phyloP scores from a whole-genome alignment of 2,888 invertebrate genomes.

The Parthenolecanium corni region DNA sequence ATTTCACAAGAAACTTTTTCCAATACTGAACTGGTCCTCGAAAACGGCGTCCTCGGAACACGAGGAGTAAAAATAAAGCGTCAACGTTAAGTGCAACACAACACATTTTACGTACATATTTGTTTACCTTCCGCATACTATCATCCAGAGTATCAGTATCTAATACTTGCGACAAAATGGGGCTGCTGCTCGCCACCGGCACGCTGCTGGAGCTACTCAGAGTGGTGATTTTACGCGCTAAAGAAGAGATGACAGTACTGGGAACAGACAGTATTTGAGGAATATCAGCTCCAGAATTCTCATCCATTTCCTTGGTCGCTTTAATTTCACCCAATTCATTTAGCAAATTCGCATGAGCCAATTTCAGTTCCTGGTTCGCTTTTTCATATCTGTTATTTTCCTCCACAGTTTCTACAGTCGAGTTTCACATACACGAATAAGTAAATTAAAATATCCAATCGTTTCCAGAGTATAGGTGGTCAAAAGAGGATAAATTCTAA shows the following conservation, averaged over 20 bases:
- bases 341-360: slow-evolving; percentile 55
- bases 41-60: too few relatives aligned
- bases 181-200: too few relatives aligned
- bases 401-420: slow-evolving; percentile 58
- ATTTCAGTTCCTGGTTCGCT: slow-evolving; percentile 58
- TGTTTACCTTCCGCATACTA: slow-evolving; percentile 55
- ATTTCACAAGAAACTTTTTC: too few relatives aligned
- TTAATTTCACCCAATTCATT: slow-evolving; percentile 51
- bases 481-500: too few relatives aligned
- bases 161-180: slow-evolving; percentile 6
- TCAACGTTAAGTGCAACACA: too few relatives aligned
- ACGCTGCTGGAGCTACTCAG: not conserved
- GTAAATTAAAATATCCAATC: too few relatives aligned
- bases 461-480: too few relatives aligned
- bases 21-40: too few relatives aligned
- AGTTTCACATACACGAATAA: too few relatives aligned
- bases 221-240: slow-evolving; percentile 36
- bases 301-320: slow-evolving; percentile 32
- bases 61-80: too few relatives aligned
- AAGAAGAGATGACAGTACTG: slow-evolving; percentile 35
- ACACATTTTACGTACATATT: slow-evolving; percentile 43
- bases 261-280: slow-evolving; percentile 33
- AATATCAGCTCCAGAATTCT: slow-evolving; percentile 35
- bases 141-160: slow-evolving; percentile 50
- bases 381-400: slow-evolving; percentile 55